Evolutionary conservation across 2,797 vertebrate genomes (phyloP).

Genomic region (Apogon hyalosoma): DNA sequence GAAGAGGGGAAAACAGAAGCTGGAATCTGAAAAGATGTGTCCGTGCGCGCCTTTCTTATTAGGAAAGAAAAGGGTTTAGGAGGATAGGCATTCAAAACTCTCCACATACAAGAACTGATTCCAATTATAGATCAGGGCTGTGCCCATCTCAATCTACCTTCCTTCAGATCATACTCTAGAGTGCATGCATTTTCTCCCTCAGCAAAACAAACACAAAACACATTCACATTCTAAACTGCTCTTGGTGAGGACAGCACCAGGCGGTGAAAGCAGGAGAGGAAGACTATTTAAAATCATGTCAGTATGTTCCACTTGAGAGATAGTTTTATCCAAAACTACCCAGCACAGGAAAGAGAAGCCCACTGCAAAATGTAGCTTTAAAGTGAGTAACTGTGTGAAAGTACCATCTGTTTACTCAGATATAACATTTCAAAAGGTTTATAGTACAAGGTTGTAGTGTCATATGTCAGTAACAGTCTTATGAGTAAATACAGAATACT

Average conservation of each 20-base stretch:
- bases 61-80: slow-evolving; percentile 67
- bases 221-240: slow-evolving; percentile 67
- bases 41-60: slow-evolving; percentile 71
- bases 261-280: slow-evolving; percentile 33
- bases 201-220: slow-evolving; percentile 77
- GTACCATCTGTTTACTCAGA: slow-evolving; percentile 62
- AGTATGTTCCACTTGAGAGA: slow-evolving; percentile 59
- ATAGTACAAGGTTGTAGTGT: slow-evolving; percentile 41
- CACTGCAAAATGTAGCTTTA: slow-evolving; percentile 57
- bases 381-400: slow-evolving; percentile 71
- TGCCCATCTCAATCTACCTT: slow-evolving; percentile 82
- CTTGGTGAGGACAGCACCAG: slow-evolving; percentile 47
- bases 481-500: slow-evolving; percentile 30
- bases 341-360: slow-evolving; percentile 29
- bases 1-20: slow-evolving; percentile 48
- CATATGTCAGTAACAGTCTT: slow-evolving; percentile 54
- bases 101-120: slow-evolving; percentile 86
- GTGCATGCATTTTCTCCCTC: slow-evolving; percentile 66
- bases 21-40: slow-evolving; percentile 66
- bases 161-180: slow-evolving; percentile 77
- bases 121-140: slow-evolving; percentile 88
- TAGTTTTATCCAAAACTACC: slow-evolving; percentile 56
- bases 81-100: slow-evolving; percentile 72
- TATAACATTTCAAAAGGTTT: slow-evolving; percentile 30
- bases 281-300: slow-evolving; percentile 67